Evolutionary conservation across 2,113 vertebrate genomes (phyloP).

Genomic region (Atlantisia rogersi): DNA sequence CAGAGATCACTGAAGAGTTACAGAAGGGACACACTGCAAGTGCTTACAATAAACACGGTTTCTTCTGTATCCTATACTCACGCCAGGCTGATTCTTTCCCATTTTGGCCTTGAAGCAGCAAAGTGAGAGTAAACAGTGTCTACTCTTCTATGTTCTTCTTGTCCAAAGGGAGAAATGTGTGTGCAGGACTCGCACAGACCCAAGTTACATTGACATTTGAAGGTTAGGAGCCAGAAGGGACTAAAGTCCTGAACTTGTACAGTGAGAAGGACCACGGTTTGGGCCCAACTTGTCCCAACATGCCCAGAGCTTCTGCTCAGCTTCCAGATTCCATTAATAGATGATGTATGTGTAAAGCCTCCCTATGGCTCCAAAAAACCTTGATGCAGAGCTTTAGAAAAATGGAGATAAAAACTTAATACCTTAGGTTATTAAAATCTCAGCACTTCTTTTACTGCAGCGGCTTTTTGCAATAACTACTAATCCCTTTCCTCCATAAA

Average conservation of each 20-base stretch:
- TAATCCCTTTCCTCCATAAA: conserved; percentile 56
- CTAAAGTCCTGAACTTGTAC: not conserved
- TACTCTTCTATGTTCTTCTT: not conserved
- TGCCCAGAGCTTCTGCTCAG: not conserved
- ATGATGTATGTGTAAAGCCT: conserved; percentile 24
- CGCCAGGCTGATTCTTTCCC: not conserved
- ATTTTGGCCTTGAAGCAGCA: not conserved
- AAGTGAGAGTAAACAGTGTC: not conserved
- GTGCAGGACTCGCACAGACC: not conserved
- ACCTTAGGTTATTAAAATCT: conserved; percentile 61
- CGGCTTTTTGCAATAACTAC: conserved; percentile 36
- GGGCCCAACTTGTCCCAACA: not conserved
- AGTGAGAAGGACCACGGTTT: not conserved
- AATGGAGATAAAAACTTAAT: conserved; percentile 48
- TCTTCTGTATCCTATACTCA: not conserved
- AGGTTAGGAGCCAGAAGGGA: not conserved
- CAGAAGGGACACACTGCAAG: not conserved
- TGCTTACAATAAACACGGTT: not conserved
- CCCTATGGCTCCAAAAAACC: not conserved
- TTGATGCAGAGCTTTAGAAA: conserved; percentile 40
- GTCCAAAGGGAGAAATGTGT: not conserved
- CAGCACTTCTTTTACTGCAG: conserved; percentile 29
- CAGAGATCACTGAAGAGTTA: not conserved
- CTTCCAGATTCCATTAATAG: conserved; percentile 10
- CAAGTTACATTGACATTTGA: not conserved